A percentile compares a stretch with the other conserved stretches of the same genome.
phyloP scores from a whole-genome alignment of 2,888 invertebrate species.

The Plusia festucae region DNA sequence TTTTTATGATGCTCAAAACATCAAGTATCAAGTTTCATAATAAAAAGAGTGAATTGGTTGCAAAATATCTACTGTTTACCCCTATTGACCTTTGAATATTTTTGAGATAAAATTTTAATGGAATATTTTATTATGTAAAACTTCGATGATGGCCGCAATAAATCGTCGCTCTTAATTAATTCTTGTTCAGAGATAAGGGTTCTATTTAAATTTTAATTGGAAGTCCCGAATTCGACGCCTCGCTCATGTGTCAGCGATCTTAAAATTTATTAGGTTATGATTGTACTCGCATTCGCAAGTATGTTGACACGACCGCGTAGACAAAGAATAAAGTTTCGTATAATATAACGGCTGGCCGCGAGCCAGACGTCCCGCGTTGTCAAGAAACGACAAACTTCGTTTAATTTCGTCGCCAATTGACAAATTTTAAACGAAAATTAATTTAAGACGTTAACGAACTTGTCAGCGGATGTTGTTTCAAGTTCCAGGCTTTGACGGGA shows the following conservation, averaged over 20 bases:
- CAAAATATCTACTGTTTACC: background rate
- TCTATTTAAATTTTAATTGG: constrained; percentile 63
- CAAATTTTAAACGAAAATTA: constrained; percentile 81
- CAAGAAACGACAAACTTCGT: constrained; percentile 77
- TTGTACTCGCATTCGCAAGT: constrained; percentile 31
- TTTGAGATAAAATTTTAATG: constrained; percentile 7
- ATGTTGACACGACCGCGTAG: constrained; percentile 40
- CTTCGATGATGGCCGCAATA: constrained; percentile 48
- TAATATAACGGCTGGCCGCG: constrained; percentile 69
- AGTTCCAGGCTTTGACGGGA: constrained; percentile 69
- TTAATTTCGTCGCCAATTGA: constrained; percentile 78
- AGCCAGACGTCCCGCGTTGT: constrained; percentile 75
- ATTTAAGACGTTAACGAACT: constrained; percentile 78
- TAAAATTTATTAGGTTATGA: constrained; percentile 58
- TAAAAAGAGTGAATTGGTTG: background rate
- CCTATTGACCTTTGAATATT: background rate
- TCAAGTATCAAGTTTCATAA: background rate
- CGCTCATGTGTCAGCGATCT: constrained; percentile 55
- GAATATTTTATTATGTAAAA: constrained; percentile 25
- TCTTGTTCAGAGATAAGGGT: constrained; percentile 59
- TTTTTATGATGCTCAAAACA: background rate
- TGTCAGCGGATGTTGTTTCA: constrained; percentile 73
- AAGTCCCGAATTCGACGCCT: constrained; percentile 58
- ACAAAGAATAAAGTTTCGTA: constrained; percentile 58
- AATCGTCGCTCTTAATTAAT: constrained; percentile 62